Conservation (phyloP, 2,797 vertebrate species). For the Typhlichthys eigenmanni region DNA sequence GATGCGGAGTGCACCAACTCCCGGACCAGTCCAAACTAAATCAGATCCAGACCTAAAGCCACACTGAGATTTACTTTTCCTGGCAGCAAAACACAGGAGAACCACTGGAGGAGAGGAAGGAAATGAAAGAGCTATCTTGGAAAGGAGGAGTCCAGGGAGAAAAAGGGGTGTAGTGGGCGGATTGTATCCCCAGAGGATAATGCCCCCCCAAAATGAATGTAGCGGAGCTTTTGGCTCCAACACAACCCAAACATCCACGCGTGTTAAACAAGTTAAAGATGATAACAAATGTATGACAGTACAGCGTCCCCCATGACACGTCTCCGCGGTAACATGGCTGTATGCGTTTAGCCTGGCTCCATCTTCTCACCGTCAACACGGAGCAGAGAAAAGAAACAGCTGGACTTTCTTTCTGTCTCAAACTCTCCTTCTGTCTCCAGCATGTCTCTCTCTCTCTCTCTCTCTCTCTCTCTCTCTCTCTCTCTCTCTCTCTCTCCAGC, state of each 20-base stretch:
- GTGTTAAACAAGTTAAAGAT: no score
- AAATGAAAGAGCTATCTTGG: conserved; percentile 33
- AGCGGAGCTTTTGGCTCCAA: conserved; percentile 1
- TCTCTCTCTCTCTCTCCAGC: conserved; percentile 39
- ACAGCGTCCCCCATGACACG: no score
- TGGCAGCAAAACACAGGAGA: conserved; percentile 66
- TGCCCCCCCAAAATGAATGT: conserved; percentile 2
- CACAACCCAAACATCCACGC: conserved; percentile 7
- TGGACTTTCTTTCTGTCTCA: no score
- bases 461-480: conserved; percentile 7
- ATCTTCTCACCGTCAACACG: no score
- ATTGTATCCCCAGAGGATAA: conserved; percentile 35
- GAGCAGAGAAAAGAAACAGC: no score
- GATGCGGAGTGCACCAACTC: conserved; percentile 57
- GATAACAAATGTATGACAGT: no score
- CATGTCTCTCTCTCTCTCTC: conserved; percentile 18
- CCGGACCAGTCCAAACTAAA: conserved; percentile 51
- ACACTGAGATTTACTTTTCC: conserved; percentile 74
- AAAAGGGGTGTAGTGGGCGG: conserved; percentile 27
- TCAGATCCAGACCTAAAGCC: conserved; percentile 67
- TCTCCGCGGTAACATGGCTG: no score
- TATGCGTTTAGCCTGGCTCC: no score
- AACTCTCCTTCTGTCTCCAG: no score
- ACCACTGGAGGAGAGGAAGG: not conserved
- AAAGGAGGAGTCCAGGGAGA: conserved; percentile 35